phyloP scores from a whole-genome alignment of 2,113 vertebrate genomes.

The Cyanocitta stelleri region DNA sequence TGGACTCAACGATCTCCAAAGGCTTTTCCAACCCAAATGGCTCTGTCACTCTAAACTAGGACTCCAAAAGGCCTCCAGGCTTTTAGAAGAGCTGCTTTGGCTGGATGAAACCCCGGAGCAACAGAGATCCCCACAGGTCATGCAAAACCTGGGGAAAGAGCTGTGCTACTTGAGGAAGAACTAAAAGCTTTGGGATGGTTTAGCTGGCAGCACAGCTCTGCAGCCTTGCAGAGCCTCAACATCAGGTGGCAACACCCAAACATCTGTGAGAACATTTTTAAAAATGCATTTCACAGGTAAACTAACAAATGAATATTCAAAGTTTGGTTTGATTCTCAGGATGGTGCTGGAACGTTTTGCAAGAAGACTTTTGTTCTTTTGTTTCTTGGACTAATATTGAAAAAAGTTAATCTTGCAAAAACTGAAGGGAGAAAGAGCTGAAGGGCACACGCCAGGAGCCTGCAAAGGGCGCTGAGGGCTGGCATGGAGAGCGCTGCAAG shows the following conservation, averaged over 20 bases:
- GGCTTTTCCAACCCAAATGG: background rate
- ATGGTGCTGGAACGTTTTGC: accelerated
- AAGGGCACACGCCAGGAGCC: background rate
- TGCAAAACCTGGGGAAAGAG: background rate
- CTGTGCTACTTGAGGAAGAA: background rate
- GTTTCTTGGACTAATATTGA: background rate
- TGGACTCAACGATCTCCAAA: background rate
- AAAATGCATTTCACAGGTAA: background rate
- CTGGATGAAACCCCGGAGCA: accelerated
- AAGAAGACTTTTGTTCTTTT: background rate
- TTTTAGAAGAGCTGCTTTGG: background rate
- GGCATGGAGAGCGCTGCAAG: accelerated
- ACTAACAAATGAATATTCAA: background rate
- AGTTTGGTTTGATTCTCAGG: background rate
- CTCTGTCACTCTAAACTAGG: background rate
- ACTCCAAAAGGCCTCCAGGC: background rate
- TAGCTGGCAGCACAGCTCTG: background rate
- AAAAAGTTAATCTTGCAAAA: background rate
- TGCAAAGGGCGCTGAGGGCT: background rate
- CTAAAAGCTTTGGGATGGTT: background rate
- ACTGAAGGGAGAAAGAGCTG: background rate
- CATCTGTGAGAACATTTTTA: background rate
- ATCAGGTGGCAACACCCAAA: background rate
- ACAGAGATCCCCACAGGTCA: background rate
- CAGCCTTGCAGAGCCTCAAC: background rate